phyloP scores from a whole-genome alignment of 2,888 invertebrate genomes.

The Lycia hirtaria region DNA sequence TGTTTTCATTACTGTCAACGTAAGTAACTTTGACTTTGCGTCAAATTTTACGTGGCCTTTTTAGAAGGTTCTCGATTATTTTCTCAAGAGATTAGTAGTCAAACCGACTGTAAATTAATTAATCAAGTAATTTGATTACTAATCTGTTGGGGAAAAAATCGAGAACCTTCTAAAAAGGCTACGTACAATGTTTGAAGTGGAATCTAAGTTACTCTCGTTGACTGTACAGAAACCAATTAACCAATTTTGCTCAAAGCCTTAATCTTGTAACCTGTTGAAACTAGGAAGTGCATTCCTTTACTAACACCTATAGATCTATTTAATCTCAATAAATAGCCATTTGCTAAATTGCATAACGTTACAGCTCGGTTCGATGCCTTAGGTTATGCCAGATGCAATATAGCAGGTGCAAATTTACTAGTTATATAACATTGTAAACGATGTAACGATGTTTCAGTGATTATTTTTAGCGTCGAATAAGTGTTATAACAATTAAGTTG shows the following conservation, averaged over 20 bases:
- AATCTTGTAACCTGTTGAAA: constrained; percentile 5
- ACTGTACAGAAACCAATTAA: too few relatives aligned
- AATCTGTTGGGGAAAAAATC: too few relatives aligned
- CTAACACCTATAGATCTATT: constrained; percentile 12
- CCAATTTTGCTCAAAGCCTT: not conserved
- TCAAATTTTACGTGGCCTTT: too few relatives aligned
- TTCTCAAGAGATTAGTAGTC: too few relatives aligned
- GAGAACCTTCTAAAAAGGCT: too few relatives aligned
- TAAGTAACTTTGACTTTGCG: too few relatives aligned
- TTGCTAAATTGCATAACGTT: constrained; percentile 34
- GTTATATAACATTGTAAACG: constrained; percentile 17
- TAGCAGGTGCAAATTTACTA: constrained; percentile 36
- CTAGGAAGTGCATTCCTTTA: constrained; percentile 24
- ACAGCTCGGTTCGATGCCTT: constrained; percentile 13
- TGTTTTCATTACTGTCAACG: too few relatives aligned
- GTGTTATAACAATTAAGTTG: constrained; percentile 33
- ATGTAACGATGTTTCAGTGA: constrained; percentile 26
- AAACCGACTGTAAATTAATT: too few relatives aligned
- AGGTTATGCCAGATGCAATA: constrained; percentile 28
- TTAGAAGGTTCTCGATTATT: too few relatives aligned
- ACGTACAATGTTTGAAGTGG: too few relatives aligned
- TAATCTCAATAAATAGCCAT: constrained; percentile 13
- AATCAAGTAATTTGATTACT: too few relatives aligned
- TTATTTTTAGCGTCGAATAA: constrained; percentile 25
- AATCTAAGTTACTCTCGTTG: too few relatives aligned